Percentiles rank a stretch among this genome's conserved stretches.
Conservation (phyloP, 1,140 invertebrate genomes). For the Odontomachus brunneus region DNA sequence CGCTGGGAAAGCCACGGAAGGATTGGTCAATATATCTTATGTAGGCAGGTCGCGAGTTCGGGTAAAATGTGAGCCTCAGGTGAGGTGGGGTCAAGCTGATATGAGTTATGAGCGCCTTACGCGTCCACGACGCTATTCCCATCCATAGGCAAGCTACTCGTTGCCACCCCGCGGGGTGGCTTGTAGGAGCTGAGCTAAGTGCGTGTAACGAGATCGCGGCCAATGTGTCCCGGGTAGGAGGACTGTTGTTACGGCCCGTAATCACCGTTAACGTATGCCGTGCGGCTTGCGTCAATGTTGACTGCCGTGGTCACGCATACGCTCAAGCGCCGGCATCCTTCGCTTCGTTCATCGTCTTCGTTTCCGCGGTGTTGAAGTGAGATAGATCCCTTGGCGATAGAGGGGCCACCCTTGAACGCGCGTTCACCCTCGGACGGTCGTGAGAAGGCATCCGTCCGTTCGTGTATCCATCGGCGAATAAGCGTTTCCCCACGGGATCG, state of each 20-base stretch:
- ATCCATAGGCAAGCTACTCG: not conserved
- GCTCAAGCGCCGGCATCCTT: constrained; percentile 51
- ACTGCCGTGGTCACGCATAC: constrained; percentile 75
- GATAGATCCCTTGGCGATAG: constrained; percentile 19
- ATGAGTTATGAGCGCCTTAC: constrained; percentile 60
- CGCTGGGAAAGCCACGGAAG: constrained; percentile 4
- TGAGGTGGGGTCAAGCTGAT: constrained; percentile 9
- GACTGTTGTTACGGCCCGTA: constrained; percentile 75
- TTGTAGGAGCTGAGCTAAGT: constrained; percentile 66
- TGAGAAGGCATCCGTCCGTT: not conserved
- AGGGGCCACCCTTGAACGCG: not conserved
- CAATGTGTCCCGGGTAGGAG: constrained; percentile 57
- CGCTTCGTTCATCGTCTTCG: constrained; percentile 36
- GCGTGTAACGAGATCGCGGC: constrained; percentile 75
- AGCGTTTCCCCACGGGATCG: not conserved
- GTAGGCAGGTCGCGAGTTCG: not conserved
- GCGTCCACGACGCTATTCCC: constrained; percentile 21
- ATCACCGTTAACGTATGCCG: constrained; percentile 78
- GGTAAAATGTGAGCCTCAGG: no score
- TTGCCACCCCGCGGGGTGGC: not conserved
- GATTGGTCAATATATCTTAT: not conserved
- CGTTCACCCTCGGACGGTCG: not conserved
- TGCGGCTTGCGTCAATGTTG: constrained; percentile 77
- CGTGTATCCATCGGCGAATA: no score
- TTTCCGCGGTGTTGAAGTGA: constrained; percentile 62